Base-by-base conservation (phyloP, 1,140 invertebrate species). In the Drosophila ercepeae region DNA sequence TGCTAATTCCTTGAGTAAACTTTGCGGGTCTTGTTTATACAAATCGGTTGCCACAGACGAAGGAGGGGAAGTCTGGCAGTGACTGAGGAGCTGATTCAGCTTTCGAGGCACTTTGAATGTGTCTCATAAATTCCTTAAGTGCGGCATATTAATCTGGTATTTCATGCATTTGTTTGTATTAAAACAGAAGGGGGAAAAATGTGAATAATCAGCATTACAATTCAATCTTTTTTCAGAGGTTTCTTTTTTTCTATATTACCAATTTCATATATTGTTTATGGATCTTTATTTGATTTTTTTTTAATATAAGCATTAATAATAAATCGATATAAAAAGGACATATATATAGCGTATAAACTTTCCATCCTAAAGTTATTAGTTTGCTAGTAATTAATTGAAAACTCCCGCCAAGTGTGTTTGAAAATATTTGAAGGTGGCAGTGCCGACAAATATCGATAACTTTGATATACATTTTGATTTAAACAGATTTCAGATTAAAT, bases 1-100 rank as follows among this genome's bases (percentile, higher is more conserved):
- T 61, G 67, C 63, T 86, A 86, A 84, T 75, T 79, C 55, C 54
- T 73, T 73, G 41, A 14, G 79, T 76, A 84, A 84, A 84, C 75
- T 59, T 55, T 75, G 57, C 50, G 59, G 55, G 18, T 45, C 46
- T 75, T 78, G 71, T 84, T 78, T 78, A 76, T 46, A 63, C 51
- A 64, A 84, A 41, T 71, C 57, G 55, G 42, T 32, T 14, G 29
- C 45, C 49, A 45, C 55, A 29, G 16, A 16, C 42, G 34, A 55
- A 16, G 44, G 51, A 19, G n/a, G 34, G 27, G 42, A 50, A 55
- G 45, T 52, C 52, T 25, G 34, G 25, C 52, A 74, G 36, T 46
- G 54, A 16, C 14, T 16, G 19, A 71, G 63, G 34, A 68, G 67
- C 61, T 84, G 81, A 84, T 65, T 84, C 81, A 84, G 51, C 58